Base-by-base conservation (phyloP, 2,888 invertebrate species). In the Microctonus aethiopoides region DNA sequence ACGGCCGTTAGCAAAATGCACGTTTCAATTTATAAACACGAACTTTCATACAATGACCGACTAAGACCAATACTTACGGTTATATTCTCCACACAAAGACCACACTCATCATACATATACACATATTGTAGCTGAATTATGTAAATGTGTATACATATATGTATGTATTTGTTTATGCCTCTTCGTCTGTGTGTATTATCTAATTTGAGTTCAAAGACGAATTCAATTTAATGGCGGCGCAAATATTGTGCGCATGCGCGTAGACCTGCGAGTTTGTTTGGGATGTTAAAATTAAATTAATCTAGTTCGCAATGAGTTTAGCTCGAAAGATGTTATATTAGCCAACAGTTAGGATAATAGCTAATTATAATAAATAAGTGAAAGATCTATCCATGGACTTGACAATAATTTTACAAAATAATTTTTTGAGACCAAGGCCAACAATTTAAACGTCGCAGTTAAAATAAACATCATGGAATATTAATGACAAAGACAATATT, bases 1-100 rank as follows among this genome's bases (percentile, higher is more conserved):
- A 65, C 65, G 65, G 56, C 65, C 36, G 56, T 65, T n/a, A n/a
- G n/a, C n/a, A 26, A 46, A 62, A 62, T 62, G 20, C 46, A 46
- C 46, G 24, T n/a, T 46, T 29, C 13, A 20, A 61, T 41, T 46
- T 62, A 62, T 29, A 61, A 16, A 46, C 46, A 34, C 22, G 24
- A 20, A 39, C 22, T 13, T 34, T 7, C 22, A 32, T 20, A 16
- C 16, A 26, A 24, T 61, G 36, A 26, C 13, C 20, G 41, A 36
- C 22, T 61, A 61, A 39, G 26, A 24, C 22, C 36, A 3, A 22
- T 61, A 61, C 13, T 24, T 41, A 32, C 26, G 9, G 32, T 32
- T 41, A 24, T 39, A 20, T 46, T 46, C 4, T 16, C 46, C 6
- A 16, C 5, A 46, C 46, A 46, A 16, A 46, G 39, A 39, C 1